Conservation (phyloP, 2,113 vertebrate species). For the Charadrius vociferus region DNA sequence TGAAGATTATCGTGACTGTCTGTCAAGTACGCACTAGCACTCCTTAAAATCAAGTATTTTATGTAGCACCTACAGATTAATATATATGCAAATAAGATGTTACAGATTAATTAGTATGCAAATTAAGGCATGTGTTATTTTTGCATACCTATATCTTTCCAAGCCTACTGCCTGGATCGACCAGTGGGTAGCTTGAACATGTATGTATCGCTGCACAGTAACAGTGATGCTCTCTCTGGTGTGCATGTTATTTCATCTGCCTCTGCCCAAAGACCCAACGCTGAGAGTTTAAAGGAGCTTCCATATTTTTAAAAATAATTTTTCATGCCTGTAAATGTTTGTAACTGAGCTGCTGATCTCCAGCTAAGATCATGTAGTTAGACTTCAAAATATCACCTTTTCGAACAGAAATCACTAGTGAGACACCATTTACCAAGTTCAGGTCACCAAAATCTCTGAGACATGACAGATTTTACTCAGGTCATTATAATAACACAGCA, state of each 20-base stretch:
- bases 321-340: background rate
- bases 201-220: background rate
- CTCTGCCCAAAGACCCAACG: background rate
- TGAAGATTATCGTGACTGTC: background rate
- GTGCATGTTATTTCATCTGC: background rate
- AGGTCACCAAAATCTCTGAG: background rate
- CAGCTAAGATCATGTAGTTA: background rate
- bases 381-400: background rate
- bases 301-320: background rate
- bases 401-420: background rate
- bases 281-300: background rate
- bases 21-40: background rate
- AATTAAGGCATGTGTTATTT: slow-evolving; percentile 8
- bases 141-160: background rate
- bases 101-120: slow-evolving; percentile 38
- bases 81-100: slow-evolving; percentile 38
- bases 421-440: background rate
- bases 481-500: background rate
- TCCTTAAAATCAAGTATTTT: slow-evolving; percentile 17
- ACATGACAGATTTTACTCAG: background rate
- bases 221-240: background rate
- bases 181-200: background rate
- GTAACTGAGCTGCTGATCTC: background rate
- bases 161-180: background rate
- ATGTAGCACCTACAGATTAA: slow-evolving; percentile 6